Percentiles rank a stretch among this genome's conserved stretches.
Conservation (phyloP, 2,797 vertebrate genomes). For the Pipistrellus pipistrellus region DNA sequence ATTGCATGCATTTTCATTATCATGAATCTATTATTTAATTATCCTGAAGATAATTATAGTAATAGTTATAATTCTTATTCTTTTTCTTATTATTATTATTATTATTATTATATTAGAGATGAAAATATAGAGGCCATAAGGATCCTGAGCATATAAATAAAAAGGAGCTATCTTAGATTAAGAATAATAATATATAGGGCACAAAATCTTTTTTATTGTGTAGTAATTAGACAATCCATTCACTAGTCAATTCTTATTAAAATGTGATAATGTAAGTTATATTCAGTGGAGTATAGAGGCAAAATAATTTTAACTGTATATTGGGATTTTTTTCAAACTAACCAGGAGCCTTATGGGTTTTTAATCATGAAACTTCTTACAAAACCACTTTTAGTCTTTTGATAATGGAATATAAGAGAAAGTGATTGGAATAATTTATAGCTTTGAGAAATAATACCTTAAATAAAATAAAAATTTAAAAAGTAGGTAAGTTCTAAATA, state of each 20-base stretch:
- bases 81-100: no score
- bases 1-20: background rate
- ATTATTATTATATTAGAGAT: background rate
- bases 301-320: background rate
- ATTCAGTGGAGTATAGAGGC: background rate
- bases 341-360: background rate
- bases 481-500: background rate
- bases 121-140: background rate
- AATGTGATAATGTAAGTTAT: background rate
- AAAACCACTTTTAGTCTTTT: background rate
- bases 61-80: background rate
- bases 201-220: background rate
- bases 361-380: background rate
- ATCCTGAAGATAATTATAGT: background rate
- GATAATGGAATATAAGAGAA: background rate
- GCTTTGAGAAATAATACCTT: background rate
- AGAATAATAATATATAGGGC: background rate
- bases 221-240: background rate
- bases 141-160: background rate
- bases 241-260: background rate
- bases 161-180: background rate
- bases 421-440: background rate
- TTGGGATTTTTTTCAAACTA: conserved; percentile 26
- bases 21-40: background rate
- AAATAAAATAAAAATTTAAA: background rate